phyloP scores from a whole-genome alignment of 2,113 vertebrate genomes.

The Cromileptes altivelis region DNA sequence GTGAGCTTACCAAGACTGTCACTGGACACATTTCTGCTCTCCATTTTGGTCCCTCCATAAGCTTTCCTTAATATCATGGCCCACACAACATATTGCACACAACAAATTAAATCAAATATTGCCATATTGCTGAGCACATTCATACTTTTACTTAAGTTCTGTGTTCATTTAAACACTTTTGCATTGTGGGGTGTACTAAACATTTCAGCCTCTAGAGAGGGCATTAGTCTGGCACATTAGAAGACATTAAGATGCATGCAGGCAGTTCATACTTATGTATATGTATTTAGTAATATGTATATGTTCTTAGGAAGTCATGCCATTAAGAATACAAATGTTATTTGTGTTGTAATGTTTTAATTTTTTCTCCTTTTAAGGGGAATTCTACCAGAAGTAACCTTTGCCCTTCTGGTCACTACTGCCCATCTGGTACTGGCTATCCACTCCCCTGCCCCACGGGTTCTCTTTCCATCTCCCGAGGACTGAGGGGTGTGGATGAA shows the following conservation, averaged over 20 bases:
- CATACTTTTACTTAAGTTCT: neutral
- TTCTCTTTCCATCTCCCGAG: constrained; percentile 84
- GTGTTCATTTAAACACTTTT: neutral
- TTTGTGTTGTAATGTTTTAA: neutral
- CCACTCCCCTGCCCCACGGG: constrained; percentile 90
- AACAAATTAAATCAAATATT: neutral
- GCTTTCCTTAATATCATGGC: neutral
- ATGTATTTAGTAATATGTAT: neutral
- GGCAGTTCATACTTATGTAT: neutral
- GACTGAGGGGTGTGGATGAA: constrained; percentile 82
- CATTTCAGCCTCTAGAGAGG: neutral
- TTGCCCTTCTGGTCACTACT: constrained; percentile 91
- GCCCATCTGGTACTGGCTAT: constrained; percentile 84
- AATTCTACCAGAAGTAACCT: constrained; percentile 84
- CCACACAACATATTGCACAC: neutral
- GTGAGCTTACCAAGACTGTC: neutral
- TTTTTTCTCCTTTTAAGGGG: constrained; percentile 74
- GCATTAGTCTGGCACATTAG: neutral
- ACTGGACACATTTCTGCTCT: neutral
- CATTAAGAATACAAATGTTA: neutral
- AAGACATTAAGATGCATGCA: neutral
- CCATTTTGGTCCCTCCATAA: neutral
- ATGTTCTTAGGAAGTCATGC: neutral
- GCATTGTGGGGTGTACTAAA: neutral
- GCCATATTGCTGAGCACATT: too few species aligned